Percentiles rank a stretch among this genome's conserved stretches.
phyloP scores from a whole-genome alignment of 1,140 invertebrate species.

The Acyrthosiphon pisum region DNA sequence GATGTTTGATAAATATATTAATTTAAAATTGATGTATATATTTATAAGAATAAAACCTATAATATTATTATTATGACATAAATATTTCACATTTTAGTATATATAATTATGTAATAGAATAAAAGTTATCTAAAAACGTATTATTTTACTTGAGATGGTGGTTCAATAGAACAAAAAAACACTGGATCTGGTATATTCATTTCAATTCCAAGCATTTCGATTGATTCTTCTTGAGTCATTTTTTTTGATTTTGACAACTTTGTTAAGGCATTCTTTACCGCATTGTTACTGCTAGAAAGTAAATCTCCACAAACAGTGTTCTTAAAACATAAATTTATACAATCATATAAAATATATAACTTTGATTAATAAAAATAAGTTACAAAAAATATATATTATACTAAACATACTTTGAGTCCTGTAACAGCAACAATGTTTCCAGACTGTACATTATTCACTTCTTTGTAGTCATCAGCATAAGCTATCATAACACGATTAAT shows the following conservation, averaged over 20 bases:
- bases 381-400: neutral
- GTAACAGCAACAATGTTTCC: conserved; percentile 93
- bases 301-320: conserved; percentile 86
- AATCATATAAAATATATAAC: neutral
- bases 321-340: conserved; percentile 61
- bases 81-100: no score
- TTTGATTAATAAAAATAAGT: neutral
- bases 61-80: no score
- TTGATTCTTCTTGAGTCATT: conserved; percentile 60
- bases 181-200: conserved; percentile 88
- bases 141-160: conserved; percentile 72
- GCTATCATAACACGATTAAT: conserved; percentile 74
- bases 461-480: conserved; percentile 84
- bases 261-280: conserved; percentile 68
- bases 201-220: conserved; percentile 67
- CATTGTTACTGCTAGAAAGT: conserved; percentile 70
- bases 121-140: neutral
- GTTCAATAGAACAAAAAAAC: conserved; percentile 96
- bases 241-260: conserved; percentile 64
- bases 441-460: conserved; percentile 70
- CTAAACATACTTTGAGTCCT: conserved; percentile 75
- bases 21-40: no score
- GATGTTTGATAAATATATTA: no score
- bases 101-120: no score
- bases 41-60: no score